Evolutionary conservation across 2,113 vertebrate genomes (phyloP), one percentile per base, ranked within the genome.

Genomic region (Corythornis madagascariensis): DNA sequence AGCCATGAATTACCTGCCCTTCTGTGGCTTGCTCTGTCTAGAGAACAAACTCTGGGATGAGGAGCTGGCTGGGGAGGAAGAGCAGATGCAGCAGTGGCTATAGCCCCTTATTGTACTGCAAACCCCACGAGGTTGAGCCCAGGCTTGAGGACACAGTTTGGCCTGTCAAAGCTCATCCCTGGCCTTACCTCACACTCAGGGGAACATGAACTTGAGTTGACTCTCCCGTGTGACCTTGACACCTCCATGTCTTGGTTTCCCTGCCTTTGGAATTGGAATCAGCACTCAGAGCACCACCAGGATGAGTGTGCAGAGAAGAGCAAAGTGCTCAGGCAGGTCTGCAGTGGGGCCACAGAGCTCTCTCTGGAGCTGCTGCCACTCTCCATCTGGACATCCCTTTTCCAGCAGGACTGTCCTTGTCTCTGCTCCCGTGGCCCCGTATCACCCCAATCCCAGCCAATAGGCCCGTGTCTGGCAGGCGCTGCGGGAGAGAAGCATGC

Each of bases 241-340:
- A 28, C 24, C 16, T 28, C 50, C 4, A 12, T 53, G n/a, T n/a
- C 70, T 69, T 38, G 2, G 16, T 42, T 88, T n/a, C 55, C 10
- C 50, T 61, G 42, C 5, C 45, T 38, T 65, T 79, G 31, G 40
- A 61, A 43, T 1, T 3, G 55, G 48, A 60, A 47, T 8, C 33
- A 55, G 2, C 47, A 28, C 70, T 50, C 28, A 6, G 56, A 74
- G 26, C 38, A 40, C 29, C 26, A 7, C 2, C 1, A 7, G 48
- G 45, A 28, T 38, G 53, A 33, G 14, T 1, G 0, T 0, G 6
- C 0, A 1, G 65, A 47, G 90, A 52, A 67, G 25, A 11, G 20
- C 25, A 7, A 19, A 42, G 76, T 6, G 43, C 73, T 64, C 9
- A 2, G 60, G 4, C 20, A 25, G 26, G 25, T n/a, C 67, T 55